Evolutionary conservation across 2,797 vertebrate species (phyloP), one percentile per base, ranked within the genome.

Genomic region (Rhinichthys osculus): DNA sequence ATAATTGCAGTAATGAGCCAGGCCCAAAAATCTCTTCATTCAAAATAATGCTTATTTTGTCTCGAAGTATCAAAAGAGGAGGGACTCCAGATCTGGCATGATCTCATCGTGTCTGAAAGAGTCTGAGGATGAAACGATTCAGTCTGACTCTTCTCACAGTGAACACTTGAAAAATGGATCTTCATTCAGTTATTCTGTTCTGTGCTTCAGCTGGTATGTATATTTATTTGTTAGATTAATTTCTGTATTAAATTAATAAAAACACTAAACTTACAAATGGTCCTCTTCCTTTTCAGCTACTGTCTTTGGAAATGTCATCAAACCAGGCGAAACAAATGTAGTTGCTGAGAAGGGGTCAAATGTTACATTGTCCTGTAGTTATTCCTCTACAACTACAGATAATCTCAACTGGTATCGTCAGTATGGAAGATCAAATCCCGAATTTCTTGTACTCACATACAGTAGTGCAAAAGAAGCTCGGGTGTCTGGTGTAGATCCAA

Each of bases 161-260:
- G 59, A 66, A 47, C 78, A 78, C n/a, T n/a, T n/a, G n/a, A n/a
- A n/a, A n/a, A n/a, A 78, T 78, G 76, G n/a, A 40, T 59, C 76
- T 78, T 38, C 19, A 4, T 62, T 78, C 76, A 62, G 8, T 42
- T 42, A 23, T 78, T 78, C 33, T 78, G 8, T 0, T 76, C 35
- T 78, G 76, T 78, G 38, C 14, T 0, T 40, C 35, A 17, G n/a
- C n/a, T 16, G 77, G 76, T 78, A 8, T 80, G 78, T 44, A 9
- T 42, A n/a, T n/a, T 42, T 42, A 2, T 42, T 42, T 64, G 10
- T 14, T 42, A 17, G 30, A 47, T 47, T 30, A 9, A 42, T 9
- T 42, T 9, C 10, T 42, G 10, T n/a, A n/a, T n/a, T n/a, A n/a
- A n/a, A n/a, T n/a, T n/a, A n/a, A 42, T 9, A 42, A 42, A 42